phyloP scores from a whole-genome alignment of 2,888 invertebrate species.

The Cancer borealis region DNA sequence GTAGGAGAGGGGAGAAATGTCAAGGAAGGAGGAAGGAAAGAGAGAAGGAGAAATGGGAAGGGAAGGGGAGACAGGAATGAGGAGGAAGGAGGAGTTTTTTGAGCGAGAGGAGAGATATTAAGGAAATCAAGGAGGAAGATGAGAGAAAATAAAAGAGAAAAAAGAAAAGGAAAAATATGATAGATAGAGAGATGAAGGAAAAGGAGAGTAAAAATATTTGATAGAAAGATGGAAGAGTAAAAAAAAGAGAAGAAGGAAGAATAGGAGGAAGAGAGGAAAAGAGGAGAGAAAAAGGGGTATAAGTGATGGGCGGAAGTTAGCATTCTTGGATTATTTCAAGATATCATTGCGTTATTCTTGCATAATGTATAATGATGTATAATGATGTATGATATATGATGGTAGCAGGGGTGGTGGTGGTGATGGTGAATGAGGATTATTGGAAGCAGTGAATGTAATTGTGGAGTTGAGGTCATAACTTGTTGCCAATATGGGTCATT shows the following conservation, averaged over 20 bases:
- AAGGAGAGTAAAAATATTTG: neutral
- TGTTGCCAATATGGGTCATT: too few species aligned
- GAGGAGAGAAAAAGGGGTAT: neutral
- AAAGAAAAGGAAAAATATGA: neutral
- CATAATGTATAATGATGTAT: too few species aligned
- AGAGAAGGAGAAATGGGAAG: neutral
- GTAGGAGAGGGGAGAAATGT: neutral
- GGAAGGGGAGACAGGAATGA: neutral
- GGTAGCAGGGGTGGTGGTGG: too few species aligned
- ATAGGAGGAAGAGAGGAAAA: neutral
- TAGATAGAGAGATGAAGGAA: neutral
- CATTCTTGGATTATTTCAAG: too few species aligned
- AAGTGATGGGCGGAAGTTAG: neutral
- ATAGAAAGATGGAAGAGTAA: neutral
- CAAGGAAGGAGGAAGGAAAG: neutral
- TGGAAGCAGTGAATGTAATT: too few species aligned
- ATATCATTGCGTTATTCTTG: too few species aligned
- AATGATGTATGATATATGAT: too few species aligned
- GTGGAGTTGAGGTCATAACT: too few species aligned
- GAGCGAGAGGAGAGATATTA: neutral
- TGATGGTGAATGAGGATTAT: too few species aligned
- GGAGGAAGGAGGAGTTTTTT: neutral
- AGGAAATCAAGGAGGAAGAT: neutral
- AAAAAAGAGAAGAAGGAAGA: neutral
- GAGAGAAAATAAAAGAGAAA: neutral